Percentiles rank a stretch among this genome's conserved stretches.
Conservation (phyloP, 2,797 vertebrate species). For the Sebastes cheni region DNA sequence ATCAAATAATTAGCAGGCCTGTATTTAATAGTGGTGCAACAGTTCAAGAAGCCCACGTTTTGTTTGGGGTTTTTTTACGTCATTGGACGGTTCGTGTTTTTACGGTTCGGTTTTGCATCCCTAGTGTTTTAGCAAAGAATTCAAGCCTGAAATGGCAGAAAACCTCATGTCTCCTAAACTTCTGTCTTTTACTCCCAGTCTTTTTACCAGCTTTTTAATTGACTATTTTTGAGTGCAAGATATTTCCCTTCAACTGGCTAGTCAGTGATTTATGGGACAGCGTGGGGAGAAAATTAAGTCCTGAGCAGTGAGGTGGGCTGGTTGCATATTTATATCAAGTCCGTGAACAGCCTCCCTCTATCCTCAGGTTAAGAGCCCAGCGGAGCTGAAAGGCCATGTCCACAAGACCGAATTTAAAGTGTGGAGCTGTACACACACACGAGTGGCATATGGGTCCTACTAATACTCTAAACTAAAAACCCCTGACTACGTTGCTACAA, state of each 20-base stretch:
- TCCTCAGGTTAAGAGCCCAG: slow-evolving; percentile 47
- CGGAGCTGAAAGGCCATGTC: slow-evolving; percentile 51
- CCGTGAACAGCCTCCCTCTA: slow-evolving; percentile 30
- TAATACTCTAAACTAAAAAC: not conserved
- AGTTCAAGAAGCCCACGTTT: no score
- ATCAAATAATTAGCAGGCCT: no score
- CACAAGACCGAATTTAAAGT: slow-evolving; percentile 31
- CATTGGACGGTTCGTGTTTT: no score
- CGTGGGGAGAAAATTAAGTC: slow-evolving; percentile 70
- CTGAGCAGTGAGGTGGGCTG: slow-evolving; percentile 44
- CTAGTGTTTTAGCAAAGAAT: not conserved
- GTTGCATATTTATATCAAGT: slow-evolving; percentile 61
- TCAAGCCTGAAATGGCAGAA: not conserved
- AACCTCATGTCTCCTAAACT: not conserved
- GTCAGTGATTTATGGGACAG: slow-evolving; percentile 67
- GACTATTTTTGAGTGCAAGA: slow-evolving; percentile 40
- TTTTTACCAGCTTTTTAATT: slow-evolving; percentile 4
- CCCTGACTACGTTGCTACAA: not conserved
- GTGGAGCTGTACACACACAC: slow-evolving; percentile 25
- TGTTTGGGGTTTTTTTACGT: no score
- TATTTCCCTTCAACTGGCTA: slow-evolving; percentile 46
- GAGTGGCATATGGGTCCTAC: not conserved
- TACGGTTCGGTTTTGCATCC: no score
- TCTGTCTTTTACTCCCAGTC: not conserved
- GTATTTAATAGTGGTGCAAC: no score